Conservation (phyloP, 2,888 invertebrate genomes). For the Drosophila siamana region DNA sequence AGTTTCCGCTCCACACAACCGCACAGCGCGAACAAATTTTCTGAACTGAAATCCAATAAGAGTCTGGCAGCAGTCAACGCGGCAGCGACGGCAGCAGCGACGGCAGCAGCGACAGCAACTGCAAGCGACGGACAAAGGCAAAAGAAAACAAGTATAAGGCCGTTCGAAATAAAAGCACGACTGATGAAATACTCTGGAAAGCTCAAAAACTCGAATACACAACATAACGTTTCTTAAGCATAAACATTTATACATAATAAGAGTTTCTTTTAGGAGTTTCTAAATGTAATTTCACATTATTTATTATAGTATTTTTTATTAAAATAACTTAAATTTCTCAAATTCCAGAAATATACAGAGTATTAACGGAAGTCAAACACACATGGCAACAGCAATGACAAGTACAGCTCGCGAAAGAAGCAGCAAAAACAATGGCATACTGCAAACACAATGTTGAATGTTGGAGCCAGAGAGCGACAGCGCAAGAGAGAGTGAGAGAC, state of each 20-base stretch:
- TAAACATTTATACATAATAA: no score
- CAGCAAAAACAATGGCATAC: conserved; percentile 27
- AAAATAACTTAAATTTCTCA: background rate
- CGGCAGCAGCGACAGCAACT: conserved; percentile 36
- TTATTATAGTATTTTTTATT: background rate
- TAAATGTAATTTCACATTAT: background rate
- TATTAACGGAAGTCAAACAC: conserved; percentile 43
- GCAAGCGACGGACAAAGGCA: conserved; percentile 50
- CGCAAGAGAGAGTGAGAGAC: conserved; percentile 4
- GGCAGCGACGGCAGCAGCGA: conserved; percentile 20
- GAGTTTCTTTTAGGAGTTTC: background rate
- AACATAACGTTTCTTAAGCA: no score
- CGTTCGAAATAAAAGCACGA: background rate
- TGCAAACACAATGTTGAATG: conserved; percentile 47
- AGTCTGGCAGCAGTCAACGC: conserved; percentile 44
- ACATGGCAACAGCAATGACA: conserved; percentile 31
- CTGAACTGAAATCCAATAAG: conserved; percentile 70
- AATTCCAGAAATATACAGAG: conserved; percentile 14
- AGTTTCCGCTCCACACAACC: conserved; percentile 75
- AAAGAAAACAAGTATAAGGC: conserved; percentile 39
- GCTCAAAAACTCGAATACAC: background rate
- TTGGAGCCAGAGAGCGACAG: conserved; percentile 15
- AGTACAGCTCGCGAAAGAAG: conserved; percentile 47
- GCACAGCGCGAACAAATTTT: conserved; percentile 69
- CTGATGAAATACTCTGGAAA: background rate